Percentiles rank a stretch among this genome's conserved stretches.
phyloP scores from a whole-genome alignment of 2,888 invertebrate species.

The Spicauda simplicius region DNA sequence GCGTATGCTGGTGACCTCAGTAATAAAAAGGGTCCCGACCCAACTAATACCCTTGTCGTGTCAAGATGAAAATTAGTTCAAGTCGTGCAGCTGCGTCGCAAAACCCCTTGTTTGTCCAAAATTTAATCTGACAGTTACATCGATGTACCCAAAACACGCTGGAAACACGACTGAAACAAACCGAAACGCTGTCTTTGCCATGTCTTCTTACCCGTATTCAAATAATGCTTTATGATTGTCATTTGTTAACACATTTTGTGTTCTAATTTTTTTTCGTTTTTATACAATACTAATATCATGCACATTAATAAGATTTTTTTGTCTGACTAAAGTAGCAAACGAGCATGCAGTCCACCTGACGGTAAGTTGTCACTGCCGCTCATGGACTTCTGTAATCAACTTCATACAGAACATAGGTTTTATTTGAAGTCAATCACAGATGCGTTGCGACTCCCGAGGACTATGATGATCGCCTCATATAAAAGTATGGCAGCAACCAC shows the following conservation, averaged over 20 bases:
- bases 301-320: no score
- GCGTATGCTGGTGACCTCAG: slow-evolving; percentile 59
- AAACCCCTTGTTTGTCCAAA: slow-evolving; percentile 70
- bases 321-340: no score
- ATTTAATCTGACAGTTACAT: slow-evolving; percentile 71
- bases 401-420: no score
- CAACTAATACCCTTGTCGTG: slow-evolving; percentile 84
- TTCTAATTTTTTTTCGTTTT: no score
- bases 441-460: no score
- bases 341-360: no score
- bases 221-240: neutral
- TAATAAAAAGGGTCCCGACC: slow-evolving; percentile 78
- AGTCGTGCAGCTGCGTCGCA: slow-evolving; percentile 76
- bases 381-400: no score
- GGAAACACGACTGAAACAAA: neutral
- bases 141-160: slow-evolving; percentile 37
- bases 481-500: no score
- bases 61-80: slow-evolving; percentile 80
- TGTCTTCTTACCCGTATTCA: slow-evolving; percentile 3
- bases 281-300: no score
- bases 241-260: neutral
- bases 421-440: no score
- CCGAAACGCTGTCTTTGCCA: slow-evolving; percentile 6
- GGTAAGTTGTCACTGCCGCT: no score
- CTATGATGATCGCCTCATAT: no score